phyloP scores from a whole-genome alignment of 2,113 vertebrate genomes.

The Ceratotherium simum region DNA sequence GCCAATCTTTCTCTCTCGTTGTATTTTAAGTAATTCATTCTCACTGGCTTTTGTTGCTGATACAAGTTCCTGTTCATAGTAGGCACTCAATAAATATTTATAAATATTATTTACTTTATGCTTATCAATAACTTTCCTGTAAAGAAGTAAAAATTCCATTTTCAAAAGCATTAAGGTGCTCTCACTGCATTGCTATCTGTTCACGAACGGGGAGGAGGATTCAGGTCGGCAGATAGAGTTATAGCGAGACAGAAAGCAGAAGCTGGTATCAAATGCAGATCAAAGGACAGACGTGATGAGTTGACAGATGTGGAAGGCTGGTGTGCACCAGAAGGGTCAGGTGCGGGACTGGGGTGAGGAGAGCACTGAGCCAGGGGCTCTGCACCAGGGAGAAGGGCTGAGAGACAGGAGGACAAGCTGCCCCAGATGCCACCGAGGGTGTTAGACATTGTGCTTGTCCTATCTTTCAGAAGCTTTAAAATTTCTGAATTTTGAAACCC shows the following conservation, averaged over 20 bases:
- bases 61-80: background rate
- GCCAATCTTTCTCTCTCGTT: background rate
- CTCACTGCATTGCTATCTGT: background rate
- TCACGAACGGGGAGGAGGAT: background rate
- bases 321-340: background rate
- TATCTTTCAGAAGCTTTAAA: background rate
- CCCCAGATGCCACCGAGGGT: background rate
- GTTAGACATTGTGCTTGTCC: background rate
- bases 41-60: background rate
- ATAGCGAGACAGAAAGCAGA: conserved; percentile 7
- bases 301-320: background rate
- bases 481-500: background rate
- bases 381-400: background rate
- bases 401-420: background rate
- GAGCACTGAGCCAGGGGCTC: background rate
- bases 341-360: background rate
- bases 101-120: conserved; percentile 5
- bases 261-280: background rate
- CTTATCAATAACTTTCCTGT: background rate
- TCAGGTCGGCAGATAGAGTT: background rate
- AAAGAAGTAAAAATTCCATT: background rate
- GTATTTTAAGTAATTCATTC: conserved; percentile 42
- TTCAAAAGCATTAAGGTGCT: background rate
- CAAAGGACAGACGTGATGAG: background rate
- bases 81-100: background rate